phyloP scores from a whole-genome alignment of 1,140 invertebrate genomes.

The Gryllus bimaculatus region DNA sequence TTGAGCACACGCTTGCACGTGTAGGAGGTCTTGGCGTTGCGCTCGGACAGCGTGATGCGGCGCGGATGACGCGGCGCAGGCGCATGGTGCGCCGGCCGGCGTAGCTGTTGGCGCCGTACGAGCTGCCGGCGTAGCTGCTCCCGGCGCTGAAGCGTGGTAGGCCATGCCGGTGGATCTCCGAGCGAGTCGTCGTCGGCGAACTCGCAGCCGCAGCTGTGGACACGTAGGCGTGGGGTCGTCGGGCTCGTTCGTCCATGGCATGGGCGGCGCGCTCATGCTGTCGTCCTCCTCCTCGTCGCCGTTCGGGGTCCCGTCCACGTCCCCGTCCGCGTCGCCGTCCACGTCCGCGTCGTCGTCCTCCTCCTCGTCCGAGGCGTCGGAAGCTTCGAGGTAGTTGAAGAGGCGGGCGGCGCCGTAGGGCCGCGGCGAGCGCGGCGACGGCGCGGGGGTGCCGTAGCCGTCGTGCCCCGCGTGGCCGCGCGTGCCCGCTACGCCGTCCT shows the following conservation, averaged over 20 bases:
- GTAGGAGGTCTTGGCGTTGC: conserved; percentile 33
- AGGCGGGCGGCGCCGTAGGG: conserved; percentile 44
- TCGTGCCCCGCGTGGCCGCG: neutral
- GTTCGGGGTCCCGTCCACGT: neutral
- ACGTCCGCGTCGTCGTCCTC: conserved; percentile 37
- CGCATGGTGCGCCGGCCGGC: neutral
- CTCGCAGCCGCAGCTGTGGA: conserved; percentile 42
- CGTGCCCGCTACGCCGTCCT: neutral
- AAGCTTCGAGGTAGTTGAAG: conserved; percentile 49
- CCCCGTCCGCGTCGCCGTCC: conserved; percentile 30
- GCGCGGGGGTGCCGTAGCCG: conserved; percentile 21
- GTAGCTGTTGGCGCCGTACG: neutral
- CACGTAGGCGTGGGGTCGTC: conserved; percentile 35
- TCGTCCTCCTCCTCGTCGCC: conserved; percentile 6
- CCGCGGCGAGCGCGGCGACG: conserved; percentile 27
- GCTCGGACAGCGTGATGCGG: neutral
- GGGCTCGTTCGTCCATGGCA: conserved; percentile 2
- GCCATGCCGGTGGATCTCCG: conserved; percentile 36
- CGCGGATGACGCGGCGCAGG: conserved; percentile 9
- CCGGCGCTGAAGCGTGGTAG: conserved; percentile 29
- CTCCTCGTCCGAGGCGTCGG: conserved; percentile 43
- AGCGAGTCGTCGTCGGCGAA: conserved; percentile 41
- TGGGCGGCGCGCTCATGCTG: neutral
- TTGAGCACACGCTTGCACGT: conserved; percentile 31
- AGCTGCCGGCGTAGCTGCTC: conserved; percentile 10